Percentiles rank a stretch among this genome's conserved stretches.
These are phyloP conservation scores for Popillia japonica DNA, from an alignment of 1,140 invertebrate genomes.

Conservation along the genomic window DNA sequence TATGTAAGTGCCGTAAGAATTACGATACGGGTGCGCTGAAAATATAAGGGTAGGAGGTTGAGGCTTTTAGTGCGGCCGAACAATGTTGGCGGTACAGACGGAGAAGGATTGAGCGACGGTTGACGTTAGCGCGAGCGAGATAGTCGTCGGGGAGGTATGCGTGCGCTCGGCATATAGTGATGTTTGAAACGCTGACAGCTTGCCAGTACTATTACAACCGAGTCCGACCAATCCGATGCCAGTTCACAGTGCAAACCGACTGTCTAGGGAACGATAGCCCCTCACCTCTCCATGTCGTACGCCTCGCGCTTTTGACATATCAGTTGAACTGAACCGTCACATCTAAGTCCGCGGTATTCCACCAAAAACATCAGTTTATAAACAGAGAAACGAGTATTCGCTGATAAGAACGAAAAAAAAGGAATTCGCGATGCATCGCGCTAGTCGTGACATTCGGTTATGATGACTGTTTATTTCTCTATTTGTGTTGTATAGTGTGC, in stretches of 20 bases:
- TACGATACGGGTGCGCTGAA: slow-evolving; percentile 54
- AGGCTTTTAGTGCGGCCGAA: slow-evolving; percentile 52
- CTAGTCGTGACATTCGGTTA: neutral
- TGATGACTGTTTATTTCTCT: neutral
- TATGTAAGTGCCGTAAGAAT: slow-evolving; percentile 55
- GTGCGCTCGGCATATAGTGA: slow-evolving; percentile 58
- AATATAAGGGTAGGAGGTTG: slow-evolving; percentile 59
- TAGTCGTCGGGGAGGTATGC: slow-evolving; percentile 51
- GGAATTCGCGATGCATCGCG: slow-evolving; percentile 24
- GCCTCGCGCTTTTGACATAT: slow-evolving; percentile 56
- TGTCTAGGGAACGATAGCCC: slow-evolving; percentile 48
- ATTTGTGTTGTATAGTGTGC: slow-evolving; percentile 37
- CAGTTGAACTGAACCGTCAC: slow-evolving; percentile 48
- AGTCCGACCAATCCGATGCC: slow-evolving; percentile 57
- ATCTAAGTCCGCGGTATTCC: slow-evolving; percentile 43
- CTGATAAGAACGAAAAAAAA: neutral
- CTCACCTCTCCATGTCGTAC: slow-evolving; percentile 45
- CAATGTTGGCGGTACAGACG: slow-evolving; percentile 48
- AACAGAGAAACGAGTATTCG: neutral
- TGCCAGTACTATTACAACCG: slow-evolving; percentile 59
- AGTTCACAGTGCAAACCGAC: slow-evolving; percentile 56
- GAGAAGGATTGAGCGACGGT: slow-evolving; percentile 23
- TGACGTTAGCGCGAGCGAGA: slow-evolving; percentile 42
- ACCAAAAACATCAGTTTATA: slow-evolving; percentile 22
- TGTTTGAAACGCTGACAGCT: slow-evolving; percentile 62